These are phyloP conservation scores for Pristionchus fissidentatus DNA, from an alignment of 2,888 invertebrate species.

Conservation along the genomic window DNA sequence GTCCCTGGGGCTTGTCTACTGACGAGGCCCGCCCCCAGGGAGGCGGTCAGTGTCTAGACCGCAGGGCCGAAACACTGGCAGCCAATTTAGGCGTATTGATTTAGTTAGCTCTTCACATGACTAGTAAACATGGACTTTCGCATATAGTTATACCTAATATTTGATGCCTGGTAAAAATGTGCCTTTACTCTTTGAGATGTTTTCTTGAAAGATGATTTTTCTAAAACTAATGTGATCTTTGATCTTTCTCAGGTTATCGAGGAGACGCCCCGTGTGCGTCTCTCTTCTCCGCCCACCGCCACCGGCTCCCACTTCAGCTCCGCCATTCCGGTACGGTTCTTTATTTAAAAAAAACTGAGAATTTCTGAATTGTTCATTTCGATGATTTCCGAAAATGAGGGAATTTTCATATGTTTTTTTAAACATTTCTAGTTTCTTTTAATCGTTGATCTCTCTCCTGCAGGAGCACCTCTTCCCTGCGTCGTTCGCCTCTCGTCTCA, in stretches of 20 bases:
- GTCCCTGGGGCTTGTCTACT: too few species aligned
- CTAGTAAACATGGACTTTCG: too few species aligned
- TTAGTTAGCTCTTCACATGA: too few species aligned
- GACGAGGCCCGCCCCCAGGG: too few species aligned
- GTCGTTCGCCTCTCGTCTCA: conserved; percentile 13
- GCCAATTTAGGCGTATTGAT: too few species aligned
- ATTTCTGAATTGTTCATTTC: neutral
- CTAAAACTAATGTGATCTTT: neutral
- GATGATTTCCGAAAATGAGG: neutral
- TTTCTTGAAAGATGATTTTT: neutral
- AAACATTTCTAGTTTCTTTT: neutral
- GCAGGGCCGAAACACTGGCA: too few species aligned
- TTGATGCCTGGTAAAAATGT: too few species aligned
- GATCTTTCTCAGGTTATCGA: conserved; percentile 44
- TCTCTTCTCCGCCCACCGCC: neutral
- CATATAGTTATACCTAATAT: too few species aligned
- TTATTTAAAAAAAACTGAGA: too few species aligned
- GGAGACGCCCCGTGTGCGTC: conserved; percentile 42
- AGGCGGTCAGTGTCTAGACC: too few species aligned
- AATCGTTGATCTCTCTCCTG: neutral
- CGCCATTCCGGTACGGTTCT: conserved; percentile 30
- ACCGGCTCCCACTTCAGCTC: neutral
- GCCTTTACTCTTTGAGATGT: too few species aligned
- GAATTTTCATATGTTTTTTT: neutral
- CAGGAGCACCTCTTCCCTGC: conserved; percentile 43